Conservation (phyloP, 2,888 invertebrate genomes). For the Eupithecia dodoneata region DNA sequence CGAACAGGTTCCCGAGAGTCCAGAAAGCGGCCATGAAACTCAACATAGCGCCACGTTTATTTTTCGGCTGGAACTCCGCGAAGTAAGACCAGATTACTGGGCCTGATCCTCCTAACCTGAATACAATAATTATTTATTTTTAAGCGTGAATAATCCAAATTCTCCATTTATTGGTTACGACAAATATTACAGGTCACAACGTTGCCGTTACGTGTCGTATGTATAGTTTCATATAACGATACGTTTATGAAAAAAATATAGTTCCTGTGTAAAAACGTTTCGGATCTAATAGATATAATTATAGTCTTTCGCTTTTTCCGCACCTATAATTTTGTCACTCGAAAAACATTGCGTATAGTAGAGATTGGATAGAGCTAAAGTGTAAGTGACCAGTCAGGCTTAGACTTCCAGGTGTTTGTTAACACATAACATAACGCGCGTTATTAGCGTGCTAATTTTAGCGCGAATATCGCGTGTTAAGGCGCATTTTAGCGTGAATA, state of each 20-base stretch:
- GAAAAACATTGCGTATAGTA: background rate
- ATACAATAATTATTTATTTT: slow-evolving; percentile 48
- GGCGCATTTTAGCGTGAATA: too few relatives aligned
- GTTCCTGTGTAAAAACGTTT: background rate
- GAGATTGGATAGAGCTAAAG: background rate
- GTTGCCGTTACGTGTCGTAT: too few relatives aligned
- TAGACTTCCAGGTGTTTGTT: too few relatives aligned
- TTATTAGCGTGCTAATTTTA: too few relatives aligned
- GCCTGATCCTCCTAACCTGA: slow-evolving; percentile 93
- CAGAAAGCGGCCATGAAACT: slow-evolving; percentile 98
- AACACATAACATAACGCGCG: too few relatives aligned
- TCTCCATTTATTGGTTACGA: too few relatives aligned
- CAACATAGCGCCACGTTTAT: slow-evolving; percentile 95
- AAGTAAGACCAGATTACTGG: slow-evolving; percentile 98
- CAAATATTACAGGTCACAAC: too few relatives aligned
- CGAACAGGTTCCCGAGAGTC: slow-evolving; percentile 96
- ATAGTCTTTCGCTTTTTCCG: background rate
- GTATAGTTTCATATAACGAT: too few relatives aligned
- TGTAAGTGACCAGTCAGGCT: background rate
- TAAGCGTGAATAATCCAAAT: too few relatives aligned
- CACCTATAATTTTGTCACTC: background rate
- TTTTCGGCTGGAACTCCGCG: slow-evolving; percentile 96
- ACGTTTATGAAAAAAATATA: background rate
- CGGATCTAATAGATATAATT: background rate
- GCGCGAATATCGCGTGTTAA: too few relatives aligned